These are phyloP conservation scores for Neodon shergylaensis DNA, from an alignment of 2,113 vertebrate species.

Conservation along the genomic window DNA sequence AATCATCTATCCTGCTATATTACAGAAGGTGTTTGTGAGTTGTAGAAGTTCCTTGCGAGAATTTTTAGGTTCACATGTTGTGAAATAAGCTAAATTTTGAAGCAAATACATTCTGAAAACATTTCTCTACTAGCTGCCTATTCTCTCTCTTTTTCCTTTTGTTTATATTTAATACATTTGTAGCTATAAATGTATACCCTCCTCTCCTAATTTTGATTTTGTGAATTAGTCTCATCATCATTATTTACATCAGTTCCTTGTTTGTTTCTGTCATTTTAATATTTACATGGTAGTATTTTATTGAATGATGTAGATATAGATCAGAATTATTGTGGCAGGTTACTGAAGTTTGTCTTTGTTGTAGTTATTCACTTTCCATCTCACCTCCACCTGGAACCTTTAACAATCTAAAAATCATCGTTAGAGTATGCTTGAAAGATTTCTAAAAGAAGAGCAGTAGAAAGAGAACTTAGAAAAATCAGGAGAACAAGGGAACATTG, in stretches of 20 bases:
- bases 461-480: not conserved
- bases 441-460: not conserved
- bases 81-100: not conserved
- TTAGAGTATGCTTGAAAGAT: not conserved
- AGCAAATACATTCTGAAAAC: not conserved
- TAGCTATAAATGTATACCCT: not conserved
- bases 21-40: no score
- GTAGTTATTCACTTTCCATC: not conserved
- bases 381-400: not conserved
- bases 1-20: no score
- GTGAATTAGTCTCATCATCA: no score
- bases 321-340: not conserved
- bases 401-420: not conserved
- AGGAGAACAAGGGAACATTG: fast-evolving
- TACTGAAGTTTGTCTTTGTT: not conserved
- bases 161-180: not conserved
- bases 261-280: not conserved
- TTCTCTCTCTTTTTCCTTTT: not conserved
- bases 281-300: not conserved
- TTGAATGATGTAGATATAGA: not conserved
- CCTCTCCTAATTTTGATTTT: not conserved
- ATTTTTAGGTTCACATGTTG: not conserved
- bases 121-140: fast-evolving
- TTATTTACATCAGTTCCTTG: not conserved
- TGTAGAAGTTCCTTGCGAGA: no score